These are phyloP conservation scores for Mustela lutreola DNA, from an alignment of 2,113 vertebrate species.

Conservation along the genomic window DNA sequence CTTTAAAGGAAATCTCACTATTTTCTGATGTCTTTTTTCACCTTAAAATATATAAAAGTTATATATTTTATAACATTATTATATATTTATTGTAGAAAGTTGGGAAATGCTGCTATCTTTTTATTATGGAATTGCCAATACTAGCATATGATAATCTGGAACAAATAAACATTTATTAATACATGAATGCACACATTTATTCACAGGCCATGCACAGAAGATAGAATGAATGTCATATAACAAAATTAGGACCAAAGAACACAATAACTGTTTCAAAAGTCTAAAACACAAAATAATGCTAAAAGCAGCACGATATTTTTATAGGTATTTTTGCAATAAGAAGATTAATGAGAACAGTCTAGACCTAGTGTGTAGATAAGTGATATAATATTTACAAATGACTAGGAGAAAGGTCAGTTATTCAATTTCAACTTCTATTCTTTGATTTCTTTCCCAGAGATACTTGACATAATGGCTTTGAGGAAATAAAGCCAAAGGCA, in stretches of 20 bases:
- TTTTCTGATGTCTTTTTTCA: constrained; percentile 2
- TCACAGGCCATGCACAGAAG: not conserved
- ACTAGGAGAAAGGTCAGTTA: not conserved
- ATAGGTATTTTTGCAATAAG: not conserved
- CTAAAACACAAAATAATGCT: not conserved
- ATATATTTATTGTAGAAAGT: not conserved
- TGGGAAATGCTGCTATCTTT: not conserved
- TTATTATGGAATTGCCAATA: not conserved
- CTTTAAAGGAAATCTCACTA: not conserved
- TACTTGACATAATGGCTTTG: not conserved
- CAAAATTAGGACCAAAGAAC: not conserved
- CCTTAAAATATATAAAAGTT: not conserved
- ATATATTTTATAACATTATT: not conserved
- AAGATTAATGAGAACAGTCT: not conserved
- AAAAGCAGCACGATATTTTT: not conserved
- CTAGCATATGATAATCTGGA: not conserved
- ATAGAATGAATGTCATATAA: not conserved
- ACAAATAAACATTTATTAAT: not conserved
- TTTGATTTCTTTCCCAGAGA: not conserved
- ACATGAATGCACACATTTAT: not conserved
- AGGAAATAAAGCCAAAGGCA: not conserved
- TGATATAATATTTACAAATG: not conserved
- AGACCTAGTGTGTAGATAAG: not conserved
- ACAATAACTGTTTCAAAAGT: not conserved
- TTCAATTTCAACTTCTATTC: not conserved